Evolutionary conservation across 2,797 vertebrate species (phyloP), one percentile per base, ranked within the genome.

Genomic region (Pangasius larnaudii): DNA sequence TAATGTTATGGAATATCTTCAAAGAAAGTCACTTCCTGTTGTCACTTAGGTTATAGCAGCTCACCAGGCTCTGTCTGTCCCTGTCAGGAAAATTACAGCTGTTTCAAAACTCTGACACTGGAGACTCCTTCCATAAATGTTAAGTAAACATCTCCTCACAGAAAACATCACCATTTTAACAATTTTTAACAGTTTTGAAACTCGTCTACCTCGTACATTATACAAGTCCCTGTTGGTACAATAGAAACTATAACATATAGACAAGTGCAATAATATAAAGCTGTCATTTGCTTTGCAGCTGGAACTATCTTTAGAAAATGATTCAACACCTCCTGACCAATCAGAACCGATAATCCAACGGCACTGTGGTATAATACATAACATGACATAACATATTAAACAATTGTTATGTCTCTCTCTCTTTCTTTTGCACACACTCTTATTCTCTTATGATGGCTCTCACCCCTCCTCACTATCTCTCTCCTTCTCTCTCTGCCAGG

Each of bases 401-500:
- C 0, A 81, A 81, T 36, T 10, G 8, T 30, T 24, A 65, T 19
- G 6, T 71, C 11, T 53, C 67, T 85, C 65, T 58, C 46, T 72
- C 81, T 69, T 46, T 46, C 69, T 61, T 39, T 71, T 65, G 69
- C 79, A 61, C 59, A 58, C 69, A 11, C 19, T 72, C 24, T 46
- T 36, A n/a, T 39, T 75, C 46, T 78, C 33, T 46, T 42, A 74
- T 39, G 36, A 42, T 27, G 39, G 74, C 63, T 81, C 77, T 51
- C 46, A 46, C 69, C 51, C 33, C 10, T 24, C 36, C 36, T 72
- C 69, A 24, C 46, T 51, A 18, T 77, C 61, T 63, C 36, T 36
- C 49, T 84, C 69, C 33, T 24, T 77, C 79, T 36, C 75, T 42
- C 8, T 30, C 30, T 61, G 51, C 67, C 79, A 88, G 78, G 36